Percentiles rank a stretch among this genome's conserved stretches.
These are phyloP conservation scores for Seriola quinqueradiata DNA, from an alignment of 2,113 vertebrate species.

Conservation along the genomic window DNA sequence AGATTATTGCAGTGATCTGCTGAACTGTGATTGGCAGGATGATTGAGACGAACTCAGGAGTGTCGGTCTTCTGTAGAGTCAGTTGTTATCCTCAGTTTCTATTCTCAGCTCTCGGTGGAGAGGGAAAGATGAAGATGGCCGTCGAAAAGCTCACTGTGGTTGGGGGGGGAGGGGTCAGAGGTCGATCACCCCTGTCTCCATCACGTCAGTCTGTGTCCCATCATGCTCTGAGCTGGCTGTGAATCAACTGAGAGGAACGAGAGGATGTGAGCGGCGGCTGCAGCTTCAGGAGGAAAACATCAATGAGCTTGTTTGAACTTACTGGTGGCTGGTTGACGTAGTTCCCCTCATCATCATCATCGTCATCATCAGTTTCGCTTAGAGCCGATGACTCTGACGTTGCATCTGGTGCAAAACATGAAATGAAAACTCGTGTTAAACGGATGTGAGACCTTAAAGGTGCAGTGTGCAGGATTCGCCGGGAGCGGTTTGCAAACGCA, in stretches of 20 bases:
- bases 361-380: conserved; percentile 20
- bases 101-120: neutral
- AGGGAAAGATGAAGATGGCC: neutral
- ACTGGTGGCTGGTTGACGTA: conserved; percentile 63
- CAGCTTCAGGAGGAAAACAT: neutral
- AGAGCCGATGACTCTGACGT: neutral
- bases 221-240: conserved; percentile 12
- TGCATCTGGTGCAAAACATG: neutral
- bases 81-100: neutral
- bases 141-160: neutral
- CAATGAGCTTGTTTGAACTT: neutral
- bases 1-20: too few species aligned
- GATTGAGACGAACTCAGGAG: too few species aligned
- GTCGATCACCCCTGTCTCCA: neutral
- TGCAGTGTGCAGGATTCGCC: too few species aligned
- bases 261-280: neutral
- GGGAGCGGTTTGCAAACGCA: too few species aligned
- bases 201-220: neutral
- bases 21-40: too few species aligned
- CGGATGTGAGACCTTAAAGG: neutral
- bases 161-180: neutral
- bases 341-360: conserved; percentile 35
- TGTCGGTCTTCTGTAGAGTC: too few species aligned
- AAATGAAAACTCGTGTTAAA: neutral
- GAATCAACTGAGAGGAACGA: conserved; percentile 37